Percentiles rank a stretch among this genome's conserved stretches.
These are phyloP conservation scores for Acinonyx jubatus DNA, from an alignment of 2,113 vertebrate genomes.

Conservation along the genomic window DNA sequence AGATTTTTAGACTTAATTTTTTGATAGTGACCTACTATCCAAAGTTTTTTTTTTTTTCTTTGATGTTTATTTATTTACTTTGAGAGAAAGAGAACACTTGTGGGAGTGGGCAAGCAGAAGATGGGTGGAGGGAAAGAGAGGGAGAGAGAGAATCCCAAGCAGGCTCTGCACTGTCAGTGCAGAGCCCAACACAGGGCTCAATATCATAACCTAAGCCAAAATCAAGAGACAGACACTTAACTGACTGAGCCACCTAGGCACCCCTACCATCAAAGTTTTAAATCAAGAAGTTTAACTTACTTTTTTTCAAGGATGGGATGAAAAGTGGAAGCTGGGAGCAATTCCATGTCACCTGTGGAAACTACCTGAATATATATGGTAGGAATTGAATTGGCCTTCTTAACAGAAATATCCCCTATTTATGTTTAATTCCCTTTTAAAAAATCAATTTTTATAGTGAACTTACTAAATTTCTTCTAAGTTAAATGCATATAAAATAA, in stretches of 20 bases:
- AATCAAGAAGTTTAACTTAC: not conserved
- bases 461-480: not conserved
- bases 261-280: not conserved
- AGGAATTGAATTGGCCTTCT: not conserved
- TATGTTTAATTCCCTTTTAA: not conserved
- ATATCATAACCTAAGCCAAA: too few relatives aligned
- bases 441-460: not conserved
- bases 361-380: not conserved
- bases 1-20: not conserved
- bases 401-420: not conserved
- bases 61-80: too few relatives aligned
- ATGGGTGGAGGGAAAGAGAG: too few relatives aligned
- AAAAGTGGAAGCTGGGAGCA: not conserved
- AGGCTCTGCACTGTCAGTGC: too few relatives aligned
- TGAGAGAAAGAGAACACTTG: too few relatives aligned
- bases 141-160: too few relatives aligned
- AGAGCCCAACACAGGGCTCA: too few relatives aligned
- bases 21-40: not conserved
- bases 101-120: too few relatives aligned
- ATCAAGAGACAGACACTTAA: too few relatives aligned
- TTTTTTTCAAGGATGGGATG: not conserved
- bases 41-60: not conserved
- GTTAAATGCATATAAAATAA: not conserved
- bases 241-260: too few relatives aligned
- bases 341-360: not conserved